Base-by-base conservation (phyloP, 2,797 vertebrate genomes). In the Selene dorsalis region DNA sequence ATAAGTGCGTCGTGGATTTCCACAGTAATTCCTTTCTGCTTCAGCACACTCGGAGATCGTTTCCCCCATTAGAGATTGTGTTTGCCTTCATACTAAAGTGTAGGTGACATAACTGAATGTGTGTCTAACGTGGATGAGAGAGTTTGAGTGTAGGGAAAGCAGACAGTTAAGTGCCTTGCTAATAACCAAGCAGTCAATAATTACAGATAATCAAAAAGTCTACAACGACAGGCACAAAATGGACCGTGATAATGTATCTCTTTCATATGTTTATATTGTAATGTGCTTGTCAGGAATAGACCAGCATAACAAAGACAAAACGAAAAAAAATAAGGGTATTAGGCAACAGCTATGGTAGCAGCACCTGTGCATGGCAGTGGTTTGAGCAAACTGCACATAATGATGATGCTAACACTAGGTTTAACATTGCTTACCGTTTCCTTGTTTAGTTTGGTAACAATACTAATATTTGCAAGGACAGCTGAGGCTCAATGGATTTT, bases 121-220 rank as follows among this genome's bases (percentile, higher is more conserved):
- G 10, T 50, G 7, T 35, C 30, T 22, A 41, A 35, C 16, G 63
- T 32, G 20, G 20, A 56, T 16, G 0, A 52, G 9, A 35, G 20
- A 22, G 28, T 68, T 22, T 56, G 14, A 14, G 16, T 39, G 28
- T 2, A 56, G 4, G 30, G 13, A 5, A 45, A 28, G 30, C 30
- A 76, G n/a, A 41, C 56, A 18, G 32, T 32, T 57, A 24, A 39
- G 32, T 24, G 26, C 4, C 2, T 50, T 69, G 53, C 12, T 14
- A 16, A 22, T 39, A 57, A 60, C 53, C n/a, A 60, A 80, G 35
- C n/a, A 41, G 26, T 65, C 30, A 75, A 38, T 74, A 65, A 73
- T 75, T 60, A 64, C 13, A 65, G 12, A 55, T 53, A 39, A 35
- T 55, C 67, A 65, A 22, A 43, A 14, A 38, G 20, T n/a, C n/a